These are phyloP conservation scores for Nematolebias whitei DNA, from an alignment of 2,113 vertebrate genomes.

Conservation along the genomic window DNA sequence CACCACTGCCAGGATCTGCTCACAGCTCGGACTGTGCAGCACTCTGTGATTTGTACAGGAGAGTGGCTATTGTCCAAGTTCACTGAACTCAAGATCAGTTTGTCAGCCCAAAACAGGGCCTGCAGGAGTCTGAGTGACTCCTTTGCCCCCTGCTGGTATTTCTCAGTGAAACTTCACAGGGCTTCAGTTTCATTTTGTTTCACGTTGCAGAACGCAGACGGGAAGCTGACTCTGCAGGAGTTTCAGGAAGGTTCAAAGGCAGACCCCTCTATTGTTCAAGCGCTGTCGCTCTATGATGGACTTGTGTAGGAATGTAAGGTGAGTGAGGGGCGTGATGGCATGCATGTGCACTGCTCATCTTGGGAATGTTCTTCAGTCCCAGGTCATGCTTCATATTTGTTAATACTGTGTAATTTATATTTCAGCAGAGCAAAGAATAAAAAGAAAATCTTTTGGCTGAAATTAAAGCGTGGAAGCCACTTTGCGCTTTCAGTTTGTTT, in stretches of 20 bases:
- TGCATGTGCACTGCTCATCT: not conserved
- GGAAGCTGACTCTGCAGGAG: constrained; percentile 96
- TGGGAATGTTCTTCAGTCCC: constrained; percentile 17
- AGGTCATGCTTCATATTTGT: constrained; percentile 10
- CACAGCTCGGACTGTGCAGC: constrained; percentile 31
- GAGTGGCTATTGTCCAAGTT: constrained; percentile 48
- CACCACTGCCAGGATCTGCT: constrained; percentile 41
- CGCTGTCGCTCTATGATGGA: constrained; percentile 95
- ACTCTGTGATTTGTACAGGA: constrained; percentile 56
- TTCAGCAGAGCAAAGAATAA: constrained; percentile 27
- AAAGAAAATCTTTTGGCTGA: constrained; percentile 19
- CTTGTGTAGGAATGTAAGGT: constrained; percentile 91
- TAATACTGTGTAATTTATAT: constrained; percentile 21
- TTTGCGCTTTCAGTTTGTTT: constrained; percentile 65
- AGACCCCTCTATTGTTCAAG: constrained; percentile 97
- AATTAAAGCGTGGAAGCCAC: constrained; percentile 54
- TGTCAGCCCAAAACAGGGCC: constrained; percentile 7
- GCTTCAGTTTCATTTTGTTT: constrained; percentile 16
- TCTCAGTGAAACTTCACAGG: constrained; percentile 12
- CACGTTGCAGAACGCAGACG: constrained; percentile 89
- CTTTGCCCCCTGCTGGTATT: constrained; percentile 70
- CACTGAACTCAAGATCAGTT: constrained; percentile 50
- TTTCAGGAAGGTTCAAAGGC: constrained; percentile 99
- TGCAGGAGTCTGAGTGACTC: constrained; percentile 13
- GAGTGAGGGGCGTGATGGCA: constrained; percentile 66